Base-by-base conservation (phyloP, 2,888 invertebrate species). In the Alcis repandata region DNA sequence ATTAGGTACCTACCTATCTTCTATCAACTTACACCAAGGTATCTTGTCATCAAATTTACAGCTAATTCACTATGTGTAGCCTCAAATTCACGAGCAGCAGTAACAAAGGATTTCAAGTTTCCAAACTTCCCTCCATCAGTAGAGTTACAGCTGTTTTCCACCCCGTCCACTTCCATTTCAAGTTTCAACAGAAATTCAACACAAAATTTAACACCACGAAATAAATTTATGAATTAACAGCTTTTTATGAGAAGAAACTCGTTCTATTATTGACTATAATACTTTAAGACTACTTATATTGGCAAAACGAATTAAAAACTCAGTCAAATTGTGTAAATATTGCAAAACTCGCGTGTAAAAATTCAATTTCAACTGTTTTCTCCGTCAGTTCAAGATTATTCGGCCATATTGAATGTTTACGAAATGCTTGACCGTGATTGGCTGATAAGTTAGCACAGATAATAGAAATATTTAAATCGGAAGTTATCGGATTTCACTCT, bases 81-180 rank as follows among this genome's bases (percentile, higher is more conserved):
- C 72, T 93, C 90, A 77, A 94, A 94, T 75, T 94, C 94, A 63
- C 92, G 87, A 7, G 94, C 93, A 60, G 91, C 90, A 71, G 84
- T 89, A 59, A 94, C 94, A 79, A 95, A 95, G 57, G 92, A 90
- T 78, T 94, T 94, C 79, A 94, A 86, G 77, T 93, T 85, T 13
- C 79, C 74, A 80, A 90, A 93, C 72, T 93, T 93, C 65, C 89
- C 87, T 63, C 82, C 83, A 59, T 92, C 92, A 6, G 83, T 73
- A 61, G 80, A 68, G 73, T 85, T 91, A 69, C 72, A 82, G 58
- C 74, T 83, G 75, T 71, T 85, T 69, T 92, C 92, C 2, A 75
- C 80, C 48, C 84, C 84, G 72, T 92, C 92, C 10, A 92, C 89
- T 82, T 92, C 92, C 92, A 92, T 91, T 59, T 75, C 78, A 67